A percentile compares a stretch with the other conserved stretches of the same genome.
These are phyloP conservation scores for Chrysolina haemoptera DNA, from an alignment of 2,888 invertebrate species.

Conservation along the genomic window DNA sequence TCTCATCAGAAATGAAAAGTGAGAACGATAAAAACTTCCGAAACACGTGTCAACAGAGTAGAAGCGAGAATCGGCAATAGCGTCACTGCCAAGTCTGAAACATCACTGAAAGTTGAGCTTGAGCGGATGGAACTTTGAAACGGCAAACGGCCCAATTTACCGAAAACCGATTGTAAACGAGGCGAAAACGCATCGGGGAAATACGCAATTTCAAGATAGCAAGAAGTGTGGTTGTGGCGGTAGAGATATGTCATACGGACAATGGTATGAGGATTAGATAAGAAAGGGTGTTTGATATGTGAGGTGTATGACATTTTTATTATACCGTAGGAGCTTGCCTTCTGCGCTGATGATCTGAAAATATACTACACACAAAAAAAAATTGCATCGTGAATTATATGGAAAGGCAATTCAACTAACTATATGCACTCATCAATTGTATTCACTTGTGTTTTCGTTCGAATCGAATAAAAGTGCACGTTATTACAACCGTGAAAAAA, in stretches of 20 bases:
- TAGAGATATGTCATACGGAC: background rate
- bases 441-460: too few species aligned
- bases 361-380: too few species aligned
- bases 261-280: background rate
- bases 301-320: background rate
- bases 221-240: background rate
- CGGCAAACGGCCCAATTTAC: background rate
- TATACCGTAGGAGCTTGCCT: too few species aligned
- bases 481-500: too few species aligned
- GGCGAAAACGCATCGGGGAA: constrained; percentile 2
- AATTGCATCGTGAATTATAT: too few species aligned
- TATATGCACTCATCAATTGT: too few species aligned
- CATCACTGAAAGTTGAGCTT: background rate
- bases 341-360: too few species aligned
- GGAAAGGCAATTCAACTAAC: too few species aligned
- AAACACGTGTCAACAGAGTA: background rate
- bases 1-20: background rate
- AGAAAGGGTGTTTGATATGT: background rate
- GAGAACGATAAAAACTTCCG: background rate
- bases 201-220: background rate
- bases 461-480: too few species aligned
- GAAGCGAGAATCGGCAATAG: background rate
- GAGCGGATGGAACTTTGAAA: constrained; percentile 1
- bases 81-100: background rate
- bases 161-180: constrained; percentile 13